Evolutionary conservation across 2,113 vertebrate species (phyloP).

Genomic region (Phaethornis superciliosus): DNA sequence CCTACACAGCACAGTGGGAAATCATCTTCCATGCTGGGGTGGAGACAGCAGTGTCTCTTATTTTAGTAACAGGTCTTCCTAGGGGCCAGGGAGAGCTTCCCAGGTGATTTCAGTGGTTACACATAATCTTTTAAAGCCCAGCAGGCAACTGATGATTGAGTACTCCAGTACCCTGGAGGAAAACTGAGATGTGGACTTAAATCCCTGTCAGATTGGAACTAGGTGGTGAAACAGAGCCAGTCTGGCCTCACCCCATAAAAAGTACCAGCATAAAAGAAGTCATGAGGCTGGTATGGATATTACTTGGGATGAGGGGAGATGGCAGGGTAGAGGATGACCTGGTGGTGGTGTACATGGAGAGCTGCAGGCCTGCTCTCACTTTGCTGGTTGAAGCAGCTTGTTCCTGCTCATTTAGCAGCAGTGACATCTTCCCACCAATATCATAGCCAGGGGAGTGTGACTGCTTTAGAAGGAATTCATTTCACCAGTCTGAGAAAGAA

Average conservation of each 20-base stretch:
- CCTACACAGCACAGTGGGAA: not conserved
- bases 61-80: not conserved
- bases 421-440: not conserved
- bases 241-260: not conserved
- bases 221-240: not conserved
- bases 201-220: not conserved
- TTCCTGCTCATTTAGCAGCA: not conserved
- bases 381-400: not conserved
- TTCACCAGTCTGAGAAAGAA: not conserved
- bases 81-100: not conserved
- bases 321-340: not conserved
- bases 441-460: not conserved
- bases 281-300: not conserved
- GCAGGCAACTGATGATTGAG: not conserved
- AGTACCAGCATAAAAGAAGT: not conserved
- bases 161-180: accelerated
- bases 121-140: not conserved
- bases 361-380: not conserved
- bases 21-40: not conserved
- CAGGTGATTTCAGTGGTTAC: not conserved
- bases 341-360: not conserved
- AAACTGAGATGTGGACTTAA: not conserved
- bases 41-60: not conserved
- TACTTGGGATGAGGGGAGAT: not conserved
- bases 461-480: not conserved